These are phyloP conservation scores for Scortum barcoo DNA, from an alignment of 2,113 vertebrate genomes.

Conservation along the genomic window DNA sequence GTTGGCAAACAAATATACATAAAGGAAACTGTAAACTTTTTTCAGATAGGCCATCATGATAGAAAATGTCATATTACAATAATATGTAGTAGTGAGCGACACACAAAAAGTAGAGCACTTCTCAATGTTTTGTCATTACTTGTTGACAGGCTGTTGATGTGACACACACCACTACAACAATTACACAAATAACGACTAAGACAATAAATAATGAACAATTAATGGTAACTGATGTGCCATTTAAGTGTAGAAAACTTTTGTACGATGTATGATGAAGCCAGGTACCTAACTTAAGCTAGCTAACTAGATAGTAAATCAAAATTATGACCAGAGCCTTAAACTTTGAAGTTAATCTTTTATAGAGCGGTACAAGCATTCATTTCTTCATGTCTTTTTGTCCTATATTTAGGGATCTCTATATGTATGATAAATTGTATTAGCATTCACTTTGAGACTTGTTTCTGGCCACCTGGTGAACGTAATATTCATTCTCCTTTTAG, in stretches of 20 bases:
- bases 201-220: not conserved
- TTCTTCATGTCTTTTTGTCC: too few species aligned
- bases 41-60: not conserved
- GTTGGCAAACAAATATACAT: too few species aligned
- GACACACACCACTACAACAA: not conserved
- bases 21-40: not conserved
- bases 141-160: not conserved
- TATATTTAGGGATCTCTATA: too few species aligned
- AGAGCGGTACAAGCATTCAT: too few species aligned
- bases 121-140: too few species aligned
- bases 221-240: not conserved
- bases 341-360: too few species aligned
- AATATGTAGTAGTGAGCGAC: too few species aligned
- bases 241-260: not conserved
- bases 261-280: not conserved
- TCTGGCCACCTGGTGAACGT: too few species aligned
- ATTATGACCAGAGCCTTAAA: not conserved
- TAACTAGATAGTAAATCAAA: too few species aligned
- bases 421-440: too few species aligned
- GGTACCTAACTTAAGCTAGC: not conserved
- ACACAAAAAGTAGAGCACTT: not conserved
- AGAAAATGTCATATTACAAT: not conserved
- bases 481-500: not conserved
- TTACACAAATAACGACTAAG: not conserved
- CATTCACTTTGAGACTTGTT: not conserved